A percentile compares a stretch with the other conserved stretches of the same genome.
phyloP scores from a whole-genome alignment of 1,140 invertebrate species.

The Nylanderia fulva region DNA sequence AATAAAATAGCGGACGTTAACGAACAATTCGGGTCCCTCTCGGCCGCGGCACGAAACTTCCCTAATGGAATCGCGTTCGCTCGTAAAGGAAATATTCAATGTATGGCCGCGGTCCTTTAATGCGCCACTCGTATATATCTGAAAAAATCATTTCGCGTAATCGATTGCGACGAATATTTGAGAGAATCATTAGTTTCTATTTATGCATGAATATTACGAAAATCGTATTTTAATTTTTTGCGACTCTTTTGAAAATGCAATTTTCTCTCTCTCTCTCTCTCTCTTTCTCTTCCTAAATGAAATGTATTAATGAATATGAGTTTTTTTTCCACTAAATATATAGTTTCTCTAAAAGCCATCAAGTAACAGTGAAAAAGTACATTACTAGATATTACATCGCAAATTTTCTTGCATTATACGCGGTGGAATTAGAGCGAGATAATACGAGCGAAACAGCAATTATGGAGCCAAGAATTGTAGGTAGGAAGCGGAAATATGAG shows the following conservation, averaged over 20 bases:
- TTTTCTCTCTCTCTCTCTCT: background rate
- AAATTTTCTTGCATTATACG: slow-evolving; percentile 38
- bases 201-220: too few relatives aligned
- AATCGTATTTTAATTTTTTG: background rate
- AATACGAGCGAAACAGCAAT: slow-evolving; percentile 49
- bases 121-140: background rate
- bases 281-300: background rate
- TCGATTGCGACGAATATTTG: too few relatives aligned
- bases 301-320: background rate
- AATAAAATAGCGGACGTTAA: slow-evolving; percentile 77
- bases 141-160: background rate
- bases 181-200: too few relatives aligned
- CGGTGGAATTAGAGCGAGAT: slow-evolving; percentile 45
- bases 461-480: slow-evolving; percentile 47
- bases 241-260: background rate
- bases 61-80: slow-evolving; percentile 78
- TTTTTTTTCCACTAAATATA: background rate
- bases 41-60: slow-evolving; percentile 73
- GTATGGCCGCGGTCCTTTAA: slow-evolving; percentile 38
- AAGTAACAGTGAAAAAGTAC: slow-evolving; percentile 1
- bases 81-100: slow-evolving; percentile 79
- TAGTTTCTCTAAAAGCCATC: background rate
- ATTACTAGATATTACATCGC: slow-evolving; percentile 14
- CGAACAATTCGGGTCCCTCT: slow-evolving; percentile 73
- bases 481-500: slow-evolving; percentile 1